Evolutionary conservation across 2,113 vertebrate genomes (phyloP).

Genomic region (Tylochromis polylepis): DNA sequence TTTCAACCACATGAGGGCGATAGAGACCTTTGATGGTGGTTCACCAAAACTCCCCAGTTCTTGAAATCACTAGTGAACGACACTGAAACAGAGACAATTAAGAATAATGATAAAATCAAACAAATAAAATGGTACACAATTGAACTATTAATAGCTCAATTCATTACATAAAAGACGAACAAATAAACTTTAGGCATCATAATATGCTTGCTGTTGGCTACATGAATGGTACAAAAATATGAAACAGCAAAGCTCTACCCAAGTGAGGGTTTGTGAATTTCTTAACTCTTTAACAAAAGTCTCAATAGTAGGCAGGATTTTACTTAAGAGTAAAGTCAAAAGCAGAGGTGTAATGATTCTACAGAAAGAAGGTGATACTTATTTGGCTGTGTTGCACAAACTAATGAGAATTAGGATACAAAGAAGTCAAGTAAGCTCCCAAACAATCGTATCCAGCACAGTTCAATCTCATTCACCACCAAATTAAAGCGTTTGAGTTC

Average conservation of each 20-base stretch:
- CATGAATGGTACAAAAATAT: background rate
- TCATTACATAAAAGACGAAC: background rate
- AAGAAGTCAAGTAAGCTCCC: background rate
- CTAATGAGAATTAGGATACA: background rate
- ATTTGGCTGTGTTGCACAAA: background rate
- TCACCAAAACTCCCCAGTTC: background rate
- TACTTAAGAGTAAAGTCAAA: background rate
- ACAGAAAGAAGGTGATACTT: background rate
- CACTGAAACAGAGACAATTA: background rate
- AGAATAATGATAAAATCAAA: background rate
- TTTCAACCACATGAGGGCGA: constrained; percentile 11
- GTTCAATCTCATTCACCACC: background rate
- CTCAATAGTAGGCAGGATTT: background rate
- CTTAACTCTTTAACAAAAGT: background rate
- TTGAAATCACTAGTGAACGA: background rate
- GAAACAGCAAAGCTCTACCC: background rate
- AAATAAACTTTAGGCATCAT: background rate
- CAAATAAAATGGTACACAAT: accelerated
- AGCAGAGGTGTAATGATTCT: accelerated
- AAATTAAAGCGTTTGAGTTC: background rate
- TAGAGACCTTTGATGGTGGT: background rate
- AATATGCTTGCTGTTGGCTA: background rate
- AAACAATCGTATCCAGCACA: accelerated
- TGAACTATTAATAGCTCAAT: background rate
- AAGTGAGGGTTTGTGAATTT: background rate